These are phyloP conservation scores for Molanna angustata DNA, from an alignment of 2,888 invertebrate genomes.

Conservation along the genomic window DNA sequence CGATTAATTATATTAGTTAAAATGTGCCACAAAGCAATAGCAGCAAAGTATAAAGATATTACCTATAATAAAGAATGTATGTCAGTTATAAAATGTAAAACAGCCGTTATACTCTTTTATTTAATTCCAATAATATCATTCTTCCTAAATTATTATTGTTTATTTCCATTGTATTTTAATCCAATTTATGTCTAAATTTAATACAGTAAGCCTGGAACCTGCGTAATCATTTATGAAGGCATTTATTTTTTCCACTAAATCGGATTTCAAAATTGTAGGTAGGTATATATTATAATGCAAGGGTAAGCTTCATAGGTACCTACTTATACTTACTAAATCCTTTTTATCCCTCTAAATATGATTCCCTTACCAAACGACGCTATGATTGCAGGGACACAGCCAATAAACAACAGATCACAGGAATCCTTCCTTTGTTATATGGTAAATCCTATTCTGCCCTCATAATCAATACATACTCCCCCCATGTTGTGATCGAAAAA, in stretches of 20 bases:
- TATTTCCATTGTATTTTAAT: background rate
- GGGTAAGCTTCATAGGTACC: no score
- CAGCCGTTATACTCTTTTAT: no score
- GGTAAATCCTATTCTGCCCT: conserved; percentile 16
- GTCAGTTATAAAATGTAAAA: no score
- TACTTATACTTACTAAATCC: conserved; percentile 19
- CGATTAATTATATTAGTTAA: no score
- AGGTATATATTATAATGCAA: no score
- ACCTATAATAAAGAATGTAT: no score
- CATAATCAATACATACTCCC: conserved; percentile 6
- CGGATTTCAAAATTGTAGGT: conserved; percentile 7
- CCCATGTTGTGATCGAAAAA: conserved; percentile 10
- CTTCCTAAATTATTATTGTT: no score
- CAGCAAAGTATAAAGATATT: no score
- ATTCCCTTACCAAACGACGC: conserved; percentile 20
- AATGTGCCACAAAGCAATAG: no score
- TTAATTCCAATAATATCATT: no score
- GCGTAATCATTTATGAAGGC: background rate
- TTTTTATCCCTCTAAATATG: conserved; percentile 14
- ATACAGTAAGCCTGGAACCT: no score
- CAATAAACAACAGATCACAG: conserved; percentile 23
- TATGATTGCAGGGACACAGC: conserved; percentile 14
- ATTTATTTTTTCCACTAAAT: conserved; percentile 13
- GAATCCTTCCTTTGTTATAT: conserved; percentile 22
- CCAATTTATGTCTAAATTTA: background rate